phyloP scores from a whole-genome alignment of 2,888 invertebrate species.

The Rhodophaea formosa region DNA sequence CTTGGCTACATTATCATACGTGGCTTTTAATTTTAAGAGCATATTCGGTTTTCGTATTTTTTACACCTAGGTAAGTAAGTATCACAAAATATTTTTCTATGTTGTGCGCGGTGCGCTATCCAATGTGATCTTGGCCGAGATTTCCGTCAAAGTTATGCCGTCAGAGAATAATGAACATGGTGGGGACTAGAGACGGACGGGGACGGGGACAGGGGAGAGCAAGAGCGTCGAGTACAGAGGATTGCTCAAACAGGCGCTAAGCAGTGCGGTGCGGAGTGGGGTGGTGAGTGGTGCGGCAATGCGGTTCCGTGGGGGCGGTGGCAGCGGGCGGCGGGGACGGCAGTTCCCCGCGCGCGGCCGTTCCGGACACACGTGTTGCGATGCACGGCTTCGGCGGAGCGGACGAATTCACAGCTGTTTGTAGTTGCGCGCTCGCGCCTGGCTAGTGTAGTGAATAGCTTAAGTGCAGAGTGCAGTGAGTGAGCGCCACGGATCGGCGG shows the following conservation, averaged over 20 bases:
- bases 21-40: too few species aligned
- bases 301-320: conserved; percentile 44
- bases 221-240: not conserved
- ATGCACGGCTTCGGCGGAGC: conserved; percentile 82
- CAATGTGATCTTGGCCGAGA: too few species aligned
- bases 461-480: conserved; percentile 55
- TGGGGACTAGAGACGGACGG: not conserved
- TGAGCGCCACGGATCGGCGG: conserved; percentile 49
- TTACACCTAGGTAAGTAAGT: too few species aligned
- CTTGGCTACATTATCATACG: too few species aligned
- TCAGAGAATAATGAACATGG: not conserved
- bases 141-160: too few species aligned
- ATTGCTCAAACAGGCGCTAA: conserved; percentile 1
- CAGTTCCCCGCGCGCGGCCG: conserved; percentile 76
- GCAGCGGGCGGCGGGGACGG: conserved; percentile 39
- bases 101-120: too few species aligned
- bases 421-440: conserved; percentile 51
- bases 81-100: too few species aligned
- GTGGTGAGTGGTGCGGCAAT: conserved; percentile 43
- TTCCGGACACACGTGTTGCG: conserved; percentile 62
- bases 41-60: too few species aligned
- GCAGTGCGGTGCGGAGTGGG: conserved; percentile 41
- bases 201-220: not conserved
- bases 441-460: conserved; percentile 41
- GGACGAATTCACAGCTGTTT: conserved; percentile 62